phyloP scores from a whole-genome alignment of 2,113 vertebrate species.

The Chauna torquata region DNA sequence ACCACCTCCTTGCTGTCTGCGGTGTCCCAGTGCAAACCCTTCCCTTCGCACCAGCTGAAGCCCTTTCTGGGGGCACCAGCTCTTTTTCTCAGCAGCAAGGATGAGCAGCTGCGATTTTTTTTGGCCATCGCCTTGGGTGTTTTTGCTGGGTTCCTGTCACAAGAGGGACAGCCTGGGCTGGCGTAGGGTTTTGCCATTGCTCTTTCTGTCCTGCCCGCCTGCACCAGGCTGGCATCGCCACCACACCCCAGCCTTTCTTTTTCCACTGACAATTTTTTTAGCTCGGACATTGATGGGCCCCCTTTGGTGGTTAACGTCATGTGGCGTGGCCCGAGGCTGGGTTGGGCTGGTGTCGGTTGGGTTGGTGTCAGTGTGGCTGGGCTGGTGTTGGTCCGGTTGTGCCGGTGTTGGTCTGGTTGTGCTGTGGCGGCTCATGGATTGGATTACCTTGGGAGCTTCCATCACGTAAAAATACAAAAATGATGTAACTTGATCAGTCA shows the following conservation, averaged over 20 bases:
- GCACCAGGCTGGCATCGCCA: too few relatives aligned
- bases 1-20: not conserved
- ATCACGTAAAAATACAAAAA: not conserved
- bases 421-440: not conserved
- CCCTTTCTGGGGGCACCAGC: not conserved
- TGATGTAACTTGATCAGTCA: not conserved
- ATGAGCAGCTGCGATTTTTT: too few relatives aligned
- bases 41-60: not conserved
- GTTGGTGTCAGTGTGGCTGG: not conserved
- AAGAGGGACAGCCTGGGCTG: too few relatives aligned
- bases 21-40: not conserved
- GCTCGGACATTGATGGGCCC: not conserved
- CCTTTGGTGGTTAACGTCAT: not conserved
- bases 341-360: too few relatives aligned
- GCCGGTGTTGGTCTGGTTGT: not conserved
- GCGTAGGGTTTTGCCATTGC: too few relatives aligned
- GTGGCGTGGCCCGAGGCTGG: not conserved
- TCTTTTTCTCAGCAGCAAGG: not conserved
- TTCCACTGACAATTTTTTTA: not conserved
- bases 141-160: too few relatives aligned
- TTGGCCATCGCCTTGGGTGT: too few relatives aligned
- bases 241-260: not conserved
- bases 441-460: not conserved
- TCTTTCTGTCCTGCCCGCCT: too few relatives aligned
- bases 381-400: accelerated